phyloP scores from a whole-genome alignment of 2,797 vertebrate genomes.

The Lateolabrax maculatus region DNA sequence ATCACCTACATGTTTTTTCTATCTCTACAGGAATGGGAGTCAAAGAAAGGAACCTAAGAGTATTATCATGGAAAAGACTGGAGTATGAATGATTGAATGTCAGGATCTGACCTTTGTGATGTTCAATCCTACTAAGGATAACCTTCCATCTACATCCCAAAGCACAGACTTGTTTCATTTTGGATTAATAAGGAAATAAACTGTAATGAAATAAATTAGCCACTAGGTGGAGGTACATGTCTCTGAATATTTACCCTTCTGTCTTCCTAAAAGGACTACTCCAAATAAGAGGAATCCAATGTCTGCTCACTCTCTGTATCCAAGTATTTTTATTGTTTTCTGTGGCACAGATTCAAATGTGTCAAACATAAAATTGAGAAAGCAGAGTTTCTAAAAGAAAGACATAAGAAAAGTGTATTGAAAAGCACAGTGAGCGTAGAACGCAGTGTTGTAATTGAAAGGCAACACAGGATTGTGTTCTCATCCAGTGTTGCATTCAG shows the following conservation, averaged over 20 bases:
- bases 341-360: slow-evolving; percentile 10
- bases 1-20: neutral
- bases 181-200: slow-evolving; percentile 14
- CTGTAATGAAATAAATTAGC: slow-evolving; percentile 47
- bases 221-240: slow-evolving; percentile 75
- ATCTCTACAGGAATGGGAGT: slow-evolving; percentile 93
- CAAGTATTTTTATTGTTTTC: slow-evolving; percentile 8
- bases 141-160: neutral
- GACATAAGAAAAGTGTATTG: slow-evolving; percentile 22
- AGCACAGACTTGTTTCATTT: slow-evolving; percentile 27
- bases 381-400: slow-evolving; percentile 14
- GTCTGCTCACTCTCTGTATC: slow-evolving; percentile 3
- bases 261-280: neutral
- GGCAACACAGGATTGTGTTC: slow-evolving; percentile 9
- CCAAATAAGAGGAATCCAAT: slow-evolving; percentile 1
- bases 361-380: neutral
- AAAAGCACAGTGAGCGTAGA: slow-evolving; percentile 11
- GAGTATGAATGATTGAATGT: slow-evolving; percentile 9
- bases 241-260: slow-evolving; percentile 44
- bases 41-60: slow-evolving; percentile 90
- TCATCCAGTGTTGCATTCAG: neutral
- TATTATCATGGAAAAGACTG: neutral
- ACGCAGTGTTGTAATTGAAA: neutral
- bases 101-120: slow-evolving; percentile 18
- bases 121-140: slow-evolving; percentile 3